These are phyloP conservation scores for Thinocorus orbignyianus DNA, from an alignment of 2,113 vertebrate genomes.

Conservation along the genomic window DNA sequence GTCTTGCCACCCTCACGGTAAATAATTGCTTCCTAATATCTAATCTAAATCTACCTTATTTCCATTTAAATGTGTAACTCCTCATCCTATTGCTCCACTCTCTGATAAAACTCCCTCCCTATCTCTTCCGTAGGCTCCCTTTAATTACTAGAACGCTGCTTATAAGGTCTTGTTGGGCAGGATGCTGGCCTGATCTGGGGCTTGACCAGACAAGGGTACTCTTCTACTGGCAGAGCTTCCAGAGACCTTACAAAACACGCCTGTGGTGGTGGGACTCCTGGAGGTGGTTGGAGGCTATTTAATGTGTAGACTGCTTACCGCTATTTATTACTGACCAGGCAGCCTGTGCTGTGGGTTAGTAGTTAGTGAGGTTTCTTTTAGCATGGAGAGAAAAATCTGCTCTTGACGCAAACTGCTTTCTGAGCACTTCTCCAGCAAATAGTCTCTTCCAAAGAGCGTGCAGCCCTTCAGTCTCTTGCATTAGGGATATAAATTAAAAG, in stretches of 20 bases:
- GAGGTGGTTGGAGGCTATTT: background rate
- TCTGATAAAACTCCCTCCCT: too few relatives aligned
- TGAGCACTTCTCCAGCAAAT: background rate
- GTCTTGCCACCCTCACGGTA: too few relatives aligned
- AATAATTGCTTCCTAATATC: too few relatives aligned
- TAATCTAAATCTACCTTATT: too few relatives aligned
- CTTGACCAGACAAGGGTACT: background rate
- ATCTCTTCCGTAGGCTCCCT: too few relatives aligned
- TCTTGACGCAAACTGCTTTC: background rate
- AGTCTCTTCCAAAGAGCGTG: background rate
- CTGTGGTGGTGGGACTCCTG: background rate
- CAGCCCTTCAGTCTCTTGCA: background rate
- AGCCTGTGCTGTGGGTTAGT: background rate
- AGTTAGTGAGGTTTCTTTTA: background rate
- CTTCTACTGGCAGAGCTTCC: background rate
- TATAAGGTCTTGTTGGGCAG: too few relatives aligned
- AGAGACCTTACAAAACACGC: background rate
- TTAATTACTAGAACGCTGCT: too few relatives aligned
- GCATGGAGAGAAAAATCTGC: background rate
- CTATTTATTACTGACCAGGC: background rate
- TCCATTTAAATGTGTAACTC: too few relatives aligned
- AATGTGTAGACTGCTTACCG: background rate
- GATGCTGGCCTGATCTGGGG: background rate
- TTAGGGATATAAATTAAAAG: background rate
- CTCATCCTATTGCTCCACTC: too few relatives aligned